Conservation (phyloP, 1,140 invertebrate genomes). For the Drosophila willistoni region DNA sequence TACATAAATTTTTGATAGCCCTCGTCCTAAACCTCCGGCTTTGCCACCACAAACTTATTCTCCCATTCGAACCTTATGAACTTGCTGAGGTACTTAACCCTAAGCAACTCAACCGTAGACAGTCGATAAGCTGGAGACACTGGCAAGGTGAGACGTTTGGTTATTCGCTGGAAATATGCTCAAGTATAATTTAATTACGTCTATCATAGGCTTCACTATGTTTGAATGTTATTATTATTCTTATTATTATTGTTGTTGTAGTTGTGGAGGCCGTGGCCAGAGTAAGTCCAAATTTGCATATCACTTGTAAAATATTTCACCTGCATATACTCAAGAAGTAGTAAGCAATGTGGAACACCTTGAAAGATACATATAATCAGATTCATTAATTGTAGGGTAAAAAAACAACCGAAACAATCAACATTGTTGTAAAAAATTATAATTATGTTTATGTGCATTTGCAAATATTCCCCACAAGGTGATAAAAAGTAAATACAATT, state of each 20-base stretch:
- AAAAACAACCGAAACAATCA: not conserved
- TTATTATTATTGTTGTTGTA: not conserved
- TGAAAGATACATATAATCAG: not conserved
- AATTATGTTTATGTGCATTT: not conserved
- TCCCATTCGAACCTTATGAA: not conserved
- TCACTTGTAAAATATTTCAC: conserved; percentile 17
- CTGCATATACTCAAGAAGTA: not conserved
- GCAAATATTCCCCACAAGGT: not conserved
- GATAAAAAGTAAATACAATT: not conserved
- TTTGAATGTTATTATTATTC: too few relatives aligned
- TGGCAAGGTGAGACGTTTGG: conserved; percentile 30
- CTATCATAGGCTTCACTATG: conserved; percentile 29
- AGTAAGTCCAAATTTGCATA: conserved; percentile 23
- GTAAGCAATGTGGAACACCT: not conserved
- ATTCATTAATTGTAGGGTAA: not conserved
- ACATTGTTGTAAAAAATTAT: not conserved
- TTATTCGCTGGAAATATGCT: conserved; percentile 28
- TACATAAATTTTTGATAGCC: conserved; percentile 64
- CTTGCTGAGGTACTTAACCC: conserved; percentile 19
- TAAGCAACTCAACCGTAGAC: conserved; percentile 16
- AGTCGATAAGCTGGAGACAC: conserved; percentile 21
- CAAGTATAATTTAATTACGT: conserved; percentile 38
- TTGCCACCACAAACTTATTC: not conserved
- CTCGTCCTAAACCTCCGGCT: not conserved
- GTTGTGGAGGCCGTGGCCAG: not conserved